Evolutionary conservation across 2,797 vertebrate genomes (phyloP).

Genomic region (Poecilia wingei): DNA sequence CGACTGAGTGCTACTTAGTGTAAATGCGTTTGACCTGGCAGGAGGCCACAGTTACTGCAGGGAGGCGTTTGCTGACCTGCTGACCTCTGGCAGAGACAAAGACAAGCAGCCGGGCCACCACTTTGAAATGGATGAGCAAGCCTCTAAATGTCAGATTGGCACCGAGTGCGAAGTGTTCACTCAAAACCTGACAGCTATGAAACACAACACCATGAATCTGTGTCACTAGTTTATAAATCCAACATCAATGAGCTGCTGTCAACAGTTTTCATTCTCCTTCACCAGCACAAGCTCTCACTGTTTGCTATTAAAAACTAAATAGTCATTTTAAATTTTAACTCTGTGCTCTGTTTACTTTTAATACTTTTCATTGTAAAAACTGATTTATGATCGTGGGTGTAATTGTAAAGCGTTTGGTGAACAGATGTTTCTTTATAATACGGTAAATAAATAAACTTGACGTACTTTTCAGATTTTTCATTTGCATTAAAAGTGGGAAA

Average conservation of each 20-base stretch:
- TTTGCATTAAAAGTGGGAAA: background rate
- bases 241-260: background rate
- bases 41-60: constrained; percentile 49
- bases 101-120: constrained; percentile 14
- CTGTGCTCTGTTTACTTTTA: too few species aligned
- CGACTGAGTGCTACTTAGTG: background rate
- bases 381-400: background rate
- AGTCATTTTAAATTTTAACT: too few species aligned
- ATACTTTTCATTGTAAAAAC: too few species aligned
- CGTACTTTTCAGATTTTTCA: background rate
- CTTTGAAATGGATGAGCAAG: constrained; percentile 25
- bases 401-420: background rate
- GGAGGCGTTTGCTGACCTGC: constrained; percentile 53
- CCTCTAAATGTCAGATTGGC: constrained; percentile 1
- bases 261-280: background rate
- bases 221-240: background rate
- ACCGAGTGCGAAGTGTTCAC: background rate
- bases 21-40: background rate
- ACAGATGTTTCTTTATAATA: background rate
- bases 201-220: background rate
- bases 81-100: constrained; percentile 36
- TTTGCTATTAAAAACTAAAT: too few species aligned
- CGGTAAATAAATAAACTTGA: background rate
- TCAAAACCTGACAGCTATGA: background rate
- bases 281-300: background rate